Evolutionary conservation across 2,797 vertebrate genomes (phyloP), one percentile per base, ranked within the genome.

Genomic region (Hylomyscus alleni): DNA sequence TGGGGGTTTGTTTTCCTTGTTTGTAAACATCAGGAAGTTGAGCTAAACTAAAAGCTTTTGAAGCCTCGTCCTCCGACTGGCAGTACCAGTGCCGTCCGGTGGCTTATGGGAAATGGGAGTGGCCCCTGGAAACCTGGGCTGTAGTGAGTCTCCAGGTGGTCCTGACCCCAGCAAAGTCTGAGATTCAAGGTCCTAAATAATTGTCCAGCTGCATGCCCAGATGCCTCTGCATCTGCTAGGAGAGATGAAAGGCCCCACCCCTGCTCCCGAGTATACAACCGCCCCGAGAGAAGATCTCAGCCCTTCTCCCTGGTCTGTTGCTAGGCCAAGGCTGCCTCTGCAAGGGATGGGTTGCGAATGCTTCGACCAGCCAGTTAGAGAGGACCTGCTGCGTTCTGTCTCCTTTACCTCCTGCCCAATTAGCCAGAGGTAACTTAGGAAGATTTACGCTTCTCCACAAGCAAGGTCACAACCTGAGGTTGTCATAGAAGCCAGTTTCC

Each of bases 401-500:
- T 97, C 92, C 82, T 92, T 93, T 97, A 89, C 93, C 97, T 98
- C 96, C 87, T 95, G 87, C 92, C 95, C 91, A 97, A 98, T 97
- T 98, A 98, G 94, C 87, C 86, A 89, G 93, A 97, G 90, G 91
- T 94, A 90, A 95, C 81, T 92, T 6, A 95, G 96, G 93, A 95
- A 97, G 67, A 96, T 97, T 97, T 95, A 96, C 17, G 83, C 97
- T 97, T 95, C 89, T 89, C 89, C 92, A 95, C 62, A 69, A 96
- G 82, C 97, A 98, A 98, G 96, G 96, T 97, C 97, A 97, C 85
- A 94, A 95, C 94, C 94, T 76, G 95, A 94, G 97, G 95, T 95
- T 89, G 19, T 93, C 97, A 97, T 40, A 96, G 89, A 97, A 98
- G 97, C 93, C 89, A 65, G 97, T 98, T 98, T 98, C 96, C 4